These are phyloP conservation scores for Hofmannophila pseudospretella DNA, from an alignment of 2,888 invertebrate genomes.

Conservation along the genomic window DNA sequence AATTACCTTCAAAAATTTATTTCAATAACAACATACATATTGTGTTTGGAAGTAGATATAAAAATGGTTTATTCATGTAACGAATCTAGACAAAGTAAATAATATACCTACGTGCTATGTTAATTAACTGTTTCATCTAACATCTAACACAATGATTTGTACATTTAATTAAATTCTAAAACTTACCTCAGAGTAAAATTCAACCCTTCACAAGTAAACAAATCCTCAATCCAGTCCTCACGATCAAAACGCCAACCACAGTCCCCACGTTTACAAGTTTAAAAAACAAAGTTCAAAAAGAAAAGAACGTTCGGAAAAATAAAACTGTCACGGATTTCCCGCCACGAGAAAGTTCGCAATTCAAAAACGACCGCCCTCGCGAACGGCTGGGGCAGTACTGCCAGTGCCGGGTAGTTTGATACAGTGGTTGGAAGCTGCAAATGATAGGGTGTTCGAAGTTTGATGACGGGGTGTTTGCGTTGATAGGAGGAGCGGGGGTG, in stretches of 20 bases:
- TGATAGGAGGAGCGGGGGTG: constrained; percentile 19
- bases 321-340: constrained; percentile 34
- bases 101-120: no score
- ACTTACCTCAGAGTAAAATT: not conserved
- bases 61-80: no score
- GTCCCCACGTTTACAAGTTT: not conserved
- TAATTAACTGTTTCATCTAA: no score
- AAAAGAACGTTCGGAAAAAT: constrained; percentile 30
- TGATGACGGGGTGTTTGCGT: constrained; percentile 26
- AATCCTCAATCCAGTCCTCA: not conserved
- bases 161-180: not conserved
- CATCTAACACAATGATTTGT: no score
- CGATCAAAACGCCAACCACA: not conserved
- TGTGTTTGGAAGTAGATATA: no score
- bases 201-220: not conserved
- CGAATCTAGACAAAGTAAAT: no score
- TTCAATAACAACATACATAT: no score
- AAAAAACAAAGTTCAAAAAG: constrained; percentile 12
- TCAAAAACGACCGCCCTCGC: constrained; percentile 30
- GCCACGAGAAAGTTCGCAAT: constrained; percentile 29
- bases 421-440: constrained; percentile 29
- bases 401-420: constrained; percentile 21
- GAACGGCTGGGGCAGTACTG: constrained; percentile 43
- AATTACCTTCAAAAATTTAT: no score
- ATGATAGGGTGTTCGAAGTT: constrained; percentile 49